Base-by-base conservation (phyloP, 1,140 invertebrate species). In the Drosophila lini region DNA sequence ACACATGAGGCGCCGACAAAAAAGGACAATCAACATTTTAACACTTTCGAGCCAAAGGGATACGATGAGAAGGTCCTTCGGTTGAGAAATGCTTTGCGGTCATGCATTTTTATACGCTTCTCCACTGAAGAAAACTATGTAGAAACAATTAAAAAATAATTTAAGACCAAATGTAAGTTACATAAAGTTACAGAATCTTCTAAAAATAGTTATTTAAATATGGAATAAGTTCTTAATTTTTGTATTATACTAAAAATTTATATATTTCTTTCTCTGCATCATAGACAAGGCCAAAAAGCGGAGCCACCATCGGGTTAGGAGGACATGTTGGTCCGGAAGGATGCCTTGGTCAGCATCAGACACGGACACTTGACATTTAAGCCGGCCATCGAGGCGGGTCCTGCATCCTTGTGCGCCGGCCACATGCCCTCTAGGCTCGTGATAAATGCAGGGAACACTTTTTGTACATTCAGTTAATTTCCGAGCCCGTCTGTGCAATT, bases 1-100 rank as follows among this genome's bases (percentile, higher is more conserved):
- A 63, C 59, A 57, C 65, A 78, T 42, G 48, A 58, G 55, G 50
- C 53, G 60, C 48, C 64, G 67, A 63, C 75, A 88, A 89, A 85
- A 86, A 88, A 88, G 83, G 83, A 89, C 84, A 88, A 89, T 88
- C 83, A 89, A 88, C 84, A 88, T 86, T 88, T 89, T 88, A 88
- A 88, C 83, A 88, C 83, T 89, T 88, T 80, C 58, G 60, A 83
- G 59, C 73, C 63, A 60, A 76, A 77, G 64, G 73, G 64, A 63
- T 74, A 71, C 73, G 80, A 70, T 3, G 19, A 6, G 8, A 16
- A 15, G 25, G 25, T 6, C 28, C 10, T 52, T 25, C 59, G 50
- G 53, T 57, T 77, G 83, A 82, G 71, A 80, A 83, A 86, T 88
- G 83, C 88, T 61, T 88, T 86, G 83, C 68, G 83, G 83, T 88